Evolutionary conservation across 2,888 invertebrate species (phyloP).

Genomic region (Tipula confusa): DNA sequence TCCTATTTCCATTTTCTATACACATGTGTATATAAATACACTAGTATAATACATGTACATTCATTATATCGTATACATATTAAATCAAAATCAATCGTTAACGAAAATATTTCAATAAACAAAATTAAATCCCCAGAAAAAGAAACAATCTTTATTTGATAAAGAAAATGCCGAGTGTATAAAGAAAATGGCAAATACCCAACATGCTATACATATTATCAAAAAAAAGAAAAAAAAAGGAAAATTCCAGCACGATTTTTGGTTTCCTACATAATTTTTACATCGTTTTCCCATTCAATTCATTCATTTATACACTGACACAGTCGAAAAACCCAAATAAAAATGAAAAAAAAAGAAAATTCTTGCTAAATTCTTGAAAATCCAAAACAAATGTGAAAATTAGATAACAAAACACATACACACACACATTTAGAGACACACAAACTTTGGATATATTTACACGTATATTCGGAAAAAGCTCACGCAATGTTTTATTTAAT

Average conservation of each 20-base stretch:
- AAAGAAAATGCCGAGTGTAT: neutral
- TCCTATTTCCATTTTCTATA: neutral
- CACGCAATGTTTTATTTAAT: constrained; percentile 25
- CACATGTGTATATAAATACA: too few relatives aligned
- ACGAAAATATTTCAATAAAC: constrained; percentile 20
- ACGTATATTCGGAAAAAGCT: neutral
- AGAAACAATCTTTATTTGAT: constrained; percentile 14
- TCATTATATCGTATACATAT: neutral
- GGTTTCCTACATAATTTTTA: neutral
- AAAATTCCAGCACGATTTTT: constrained; percentile 9
- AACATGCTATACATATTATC: neutral
- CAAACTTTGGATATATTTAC: neutral
- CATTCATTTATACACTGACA: constrained; percentile 20
- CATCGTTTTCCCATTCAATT: constrained; percentile 5
- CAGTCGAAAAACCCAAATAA: neutral
- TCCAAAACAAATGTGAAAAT: constrained; percentile 20
- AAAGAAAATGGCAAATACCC: neutral
- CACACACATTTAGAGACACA: neutral
- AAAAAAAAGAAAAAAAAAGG: too few relatives aligned
- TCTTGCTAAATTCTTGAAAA: constrained; percentile 20
- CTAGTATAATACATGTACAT: too few relatives aligned
- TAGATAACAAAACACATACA: neutral
- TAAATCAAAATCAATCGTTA: constrained; percentile 20
- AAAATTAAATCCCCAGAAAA: constrained; percentile 25
- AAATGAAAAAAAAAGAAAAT: constrained; percentile 1